These are phyloP conservation scores for Caenorhabditis sp. DNA, from an alignment of 2,888 invertebrate species.

Conservation along the genomic window DNA sequence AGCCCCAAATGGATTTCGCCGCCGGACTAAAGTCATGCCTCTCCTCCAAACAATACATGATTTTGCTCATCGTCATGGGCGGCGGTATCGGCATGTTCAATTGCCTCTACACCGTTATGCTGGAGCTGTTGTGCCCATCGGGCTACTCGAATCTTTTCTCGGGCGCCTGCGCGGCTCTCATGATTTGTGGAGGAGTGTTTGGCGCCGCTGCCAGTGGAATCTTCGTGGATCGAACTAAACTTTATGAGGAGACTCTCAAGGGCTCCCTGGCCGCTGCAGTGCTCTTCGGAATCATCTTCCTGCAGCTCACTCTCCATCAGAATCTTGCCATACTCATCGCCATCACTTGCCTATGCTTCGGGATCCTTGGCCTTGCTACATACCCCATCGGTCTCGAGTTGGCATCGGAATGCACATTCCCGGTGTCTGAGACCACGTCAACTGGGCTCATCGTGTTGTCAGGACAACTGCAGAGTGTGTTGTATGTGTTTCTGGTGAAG, in stretches of 20 bases:
- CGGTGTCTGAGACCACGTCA: constrained; percentile 85
- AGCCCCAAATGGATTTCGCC: constrained; percentile 79
- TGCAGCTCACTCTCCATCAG: constrained; percentile 74
- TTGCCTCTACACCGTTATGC: constrained; percentile 83
- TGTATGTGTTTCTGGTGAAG: constrained; percentile 79
- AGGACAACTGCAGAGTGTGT: constrained; percentile 83
- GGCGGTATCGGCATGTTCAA: constrained; percentile 84
- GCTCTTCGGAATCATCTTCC: constrained; percentile 80
- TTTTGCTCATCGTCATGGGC: constrained; percentile 82
- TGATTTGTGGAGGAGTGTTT: constrained; percentile 84
- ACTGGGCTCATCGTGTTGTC: constrained; percentile 85
- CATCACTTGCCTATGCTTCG: constrained; percentile 84
- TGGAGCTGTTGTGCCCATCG: constrained; percentile 85
- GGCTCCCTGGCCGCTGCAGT: constrained; percentile 81
- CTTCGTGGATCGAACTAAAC: constrained; percentile 84
- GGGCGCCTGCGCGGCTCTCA: constrained; percentile 82
- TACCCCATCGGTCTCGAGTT: constrained; percentile 85
- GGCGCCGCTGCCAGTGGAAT: constrained; percentile 81
- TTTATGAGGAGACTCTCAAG: constrained; percentile 85
- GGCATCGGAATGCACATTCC: constrained; percentile 85
- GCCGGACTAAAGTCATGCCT: constrained; percentile 77
- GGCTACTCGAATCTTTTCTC: constrained; percentile 84
- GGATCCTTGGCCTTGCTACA: constrained; percentile 85
- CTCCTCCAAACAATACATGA: constrained; percentile 77
- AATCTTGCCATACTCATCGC: constrained; percentile 79